Evolutionary conservation across 2,888 invertebrate genomes (phyloP), one percentile per base, ranked within the genome.

Genomic region (Ametastegia equiseti): DNA sequence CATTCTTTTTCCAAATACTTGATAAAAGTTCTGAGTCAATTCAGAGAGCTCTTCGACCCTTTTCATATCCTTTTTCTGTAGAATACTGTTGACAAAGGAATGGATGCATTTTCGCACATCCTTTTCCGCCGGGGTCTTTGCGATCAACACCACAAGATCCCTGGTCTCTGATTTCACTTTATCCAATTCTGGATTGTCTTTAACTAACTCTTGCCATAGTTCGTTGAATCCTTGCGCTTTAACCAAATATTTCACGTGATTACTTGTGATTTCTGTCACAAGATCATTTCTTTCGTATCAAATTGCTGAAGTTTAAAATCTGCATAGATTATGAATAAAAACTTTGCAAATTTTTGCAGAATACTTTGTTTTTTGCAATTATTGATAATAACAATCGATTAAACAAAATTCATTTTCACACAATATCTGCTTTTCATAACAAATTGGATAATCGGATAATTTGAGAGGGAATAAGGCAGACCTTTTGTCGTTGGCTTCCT

Each of bases 1-100:
- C 92, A 97, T 94, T 86, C 96, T 94, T 83, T 96, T 95, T 84
- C 94, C 94, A 91, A 97, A 95, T 77, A 94, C 94, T 92, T 96
- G 96, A 92, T 99, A 99, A 89, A 97, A 97, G 88, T 97, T 96
- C 92, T 99, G 98, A 42, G 98, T 96, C 67, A 96, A 93, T 89
- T 98, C 98, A 0, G 98, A 97, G 45, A 98, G 92, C 84, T 98
- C 97, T 81, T 98, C 98, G 1, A 97, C 95, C 11, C 94, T 92
- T 90, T 94, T 94, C 0, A 93, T 91, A 83, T 94, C 93, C 57
- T 94, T 93, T 85, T 93, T 94, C 85, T 94, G 94, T 47, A 94
- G 92, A 63, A 96, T 94, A 87, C 95, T 95, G 84, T 92, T 92
- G 79, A 95, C 94, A 87, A 96, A 94, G n/a, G 93, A 91, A 87